Base-by-base conservation (phyloP, 2,888 invertebrate genomes). In the Pilophorus perplexus region DNA sequence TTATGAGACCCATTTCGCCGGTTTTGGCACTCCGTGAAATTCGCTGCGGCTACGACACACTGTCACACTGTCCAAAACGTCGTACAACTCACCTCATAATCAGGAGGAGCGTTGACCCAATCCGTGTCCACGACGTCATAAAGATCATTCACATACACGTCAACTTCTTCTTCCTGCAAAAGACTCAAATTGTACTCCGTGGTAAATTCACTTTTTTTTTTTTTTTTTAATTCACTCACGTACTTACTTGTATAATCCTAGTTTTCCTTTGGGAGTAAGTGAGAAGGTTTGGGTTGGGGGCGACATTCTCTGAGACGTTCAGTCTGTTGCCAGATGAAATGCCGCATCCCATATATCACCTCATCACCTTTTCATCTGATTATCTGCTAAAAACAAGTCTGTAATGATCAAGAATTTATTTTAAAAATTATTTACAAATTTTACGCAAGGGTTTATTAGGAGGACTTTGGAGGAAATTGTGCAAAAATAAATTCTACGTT, bases 141-240 rank as follows among this genome's bases (percentile, higher is more conserved):
- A 52, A 60, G 68, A 42, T 69, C 69, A 48, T 69, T 64, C 22
- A 69, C 46, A 40, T 40, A 69, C n/a, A 68, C 66, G 54, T 69
- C 69, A 3, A 69, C 69, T 44, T 66, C 69, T 42, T 69, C 69
- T 68, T 69, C 69, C 69, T 69, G 6, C 12, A n/a, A n/a, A n/a
- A n/a, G n/a, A n/a, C n/a, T n/a, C n/a, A n/a, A n/a, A n/a, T n/a
- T n/a, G n/a, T n/a, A n/a, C n/a, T n/a, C n/a, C n/a, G n/a, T n/a
- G n/a, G n/a, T n/a, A n/a, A n/a, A n/a, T n/a, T n/a, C n/a, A n/a
- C n/a, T n/a, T n/a, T n/a, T n/a, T n/a, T n/a, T n/a, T n/a, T n/a
- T n/a, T 42, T 42, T 10, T 42, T 42, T 42, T 42, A 42, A 42
- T 42, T 42, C 14, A 14, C 14, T n/a, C 10, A 10, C 14, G n/a